Conservation (phyloP, 2,797 vertebrate species). For the Zonotrichia albicollis region DNA sequence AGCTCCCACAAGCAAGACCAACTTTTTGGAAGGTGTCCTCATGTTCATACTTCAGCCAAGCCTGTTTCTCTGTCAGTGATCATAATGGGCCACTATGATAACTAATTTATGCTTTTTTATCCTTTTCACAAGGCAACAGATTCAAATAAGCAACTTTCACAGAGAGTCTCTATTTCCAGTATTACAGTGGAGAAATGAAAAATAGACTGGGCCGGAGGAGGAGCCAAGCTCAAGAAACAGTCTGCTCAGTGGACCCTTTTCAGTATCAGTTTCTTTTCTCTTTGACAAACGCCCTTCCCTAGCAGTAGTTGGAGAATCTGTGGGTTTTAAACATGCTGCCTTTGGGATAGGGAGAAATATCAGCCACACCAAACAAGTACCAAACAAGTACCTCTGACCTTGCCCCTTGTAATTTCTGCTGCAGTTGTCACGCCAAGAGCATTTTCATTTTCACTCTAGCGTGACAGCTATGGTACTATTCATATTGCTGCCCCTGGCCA, state of each 20-base stretch:
- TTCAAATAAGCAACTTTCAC: neutral
- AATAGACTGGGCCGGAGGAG: neutral
- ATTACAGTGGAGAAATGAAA: neutral
- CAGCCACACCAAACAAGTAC: neutral
- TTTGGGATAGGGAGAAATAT: neutral
- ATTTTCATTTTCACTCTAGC: neutral
- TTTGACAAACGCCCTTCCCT: neutral
- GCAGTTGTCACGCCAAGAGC: neutral
- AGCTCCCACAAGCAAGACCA: neutral
- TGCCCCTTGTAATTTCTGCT: neutral
- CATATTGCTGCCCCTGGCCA: neutral
- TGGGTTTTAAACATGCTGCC: neutral
- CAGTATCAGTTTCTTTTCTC: neutral
- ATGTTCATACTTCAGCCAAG: neutral
- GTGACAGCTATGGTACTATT: neutral
- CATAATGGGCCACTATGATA: fast-evolving
- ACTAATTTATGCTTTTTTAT: neutral
- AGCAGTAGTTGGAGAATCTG: neutral
- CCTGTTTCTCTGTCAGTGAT: neutral
- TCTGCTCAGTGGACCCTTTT: neutral
- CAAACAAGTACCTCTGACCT: neutral
- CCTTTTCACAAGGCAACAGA: neutral
- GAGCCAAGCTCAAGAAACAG: neutral
- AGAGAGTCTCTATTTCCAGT: neutral
- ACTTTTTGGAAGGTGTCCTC: neutral